Evolutionary conservation across 1,140 invertebrate species (phyloP), one percentile per base, ranked within the genome.

Genomic region (Cotesia vestalis): DNA sequence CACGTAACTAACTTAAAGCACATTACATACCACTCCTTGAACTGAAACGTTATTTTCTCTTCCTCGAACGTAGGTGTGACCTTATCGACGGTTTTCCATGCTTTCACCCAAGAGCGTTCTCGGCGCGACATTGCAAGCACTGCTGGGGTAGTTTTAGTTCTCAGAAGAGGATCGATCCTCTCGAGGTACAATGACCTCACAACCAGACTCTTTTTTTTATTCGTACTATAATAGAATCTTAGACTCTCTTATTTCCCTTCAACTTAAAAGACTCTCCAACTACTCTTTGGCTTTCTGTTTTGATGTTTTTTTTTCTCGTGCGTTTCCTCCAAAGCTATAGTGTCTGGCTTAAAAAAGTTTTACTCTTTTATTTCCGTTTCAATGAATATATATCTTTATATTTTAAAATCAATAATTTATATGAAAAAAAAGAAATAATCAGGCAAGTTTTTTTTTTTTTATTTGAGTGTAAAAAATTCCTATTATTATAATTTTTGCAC

Each of bases 161-260:
- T 71, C 46, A 73, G 73, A 78, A 80, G 72, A 78, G 62, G 76
- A 81, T 81, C 80, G 80, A 83, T 81, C 73, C 61, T 71, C 51
- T 53, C 76, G 75, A 71, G 68, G 82, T 83, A 79, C 82, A 80
- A 77, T 73, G 81, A 84, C 81, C 81, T 77, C 73, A 71, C 72
- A 68, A 69, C 74, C 73, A 78, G 78, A 79, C 77, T 76, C 77
- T 76, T 76, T 77, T 72, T 79, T 74, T 73, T 78, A 63, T 36
- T 57, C 69, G 52, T 60, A 70, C 38, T 20, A 35, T 36, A 27
- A 55, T 46, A 35, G 40, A 35, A 34, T 17, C 67, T 51, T 8
- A 55, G 40, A 38, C 60, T 20, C 60, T 51, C 36, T 59, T 38
- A 36, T 38, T 61, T 34, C 69, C 40, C 69, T 63, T 63, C 35